Base-by-base conservation (phyloP, 1,140 invertebrate genomes). In the Globodera ellingtonae region DNA sequence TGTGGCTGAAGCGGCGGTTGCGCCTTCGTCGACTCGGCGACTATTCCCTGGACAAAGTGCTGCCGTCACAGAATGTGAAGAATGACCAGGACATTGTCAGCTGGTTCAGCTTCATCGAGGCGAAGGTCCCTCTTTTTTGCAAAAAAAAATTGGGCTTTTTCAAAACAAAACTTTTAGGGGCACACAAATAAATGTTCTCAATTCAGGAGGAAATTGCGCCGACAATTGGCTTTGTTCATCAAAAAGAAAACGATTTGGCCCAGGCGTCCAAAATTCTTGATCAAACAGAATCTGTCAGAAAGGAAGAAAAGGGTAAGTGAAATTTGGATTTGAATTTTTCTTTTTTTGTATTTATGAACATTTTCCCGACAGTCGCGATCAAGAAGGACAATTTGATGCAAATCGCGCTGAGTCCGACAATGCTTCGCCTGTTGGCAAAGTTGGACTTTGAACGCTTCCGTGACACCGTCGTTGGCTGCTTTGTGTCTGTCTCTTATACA, bases 91-190 rank as follows among this genome's bases (percentile, higher is more conserved):
- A 77, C 69, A 15, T 77, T 47, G 50, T 65, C 56, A 35, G 50
- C 21, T 77, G 75, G 75, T 77, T 77, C 21, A 48, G 65, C 69
- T 77, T 24, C 24, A 77, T 77, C 13, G 24, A 69, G 9, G 75
- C 75, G 1, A 77, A 77, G 35, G 75, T 77, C 8, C 18, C 3
- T 24, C 13, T 71, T 3, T 35, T 15, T 71, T 15, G 4, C 13
- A 71, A n/a, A 71, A 71, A n/a, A 71, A 71, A 71, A 10, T 24
- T 71, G 4, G 0, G 35, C 3, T 35, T 35, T 35, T 35, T 35
- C 35, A 35, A 35, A 35, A 35, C 13, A 13, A 7, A 59, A 46
- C n/a, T n/a, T n/a, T n/a, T 62, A 6, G 4, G 46, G 35, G 6
- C 21, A 21, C n/a, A 18, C 35, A 67, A 76, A 72, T 50, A 21